Percentiles rank a stretch among this genome's conserved stretches.
These are phyloP conservation scores for Pachypanchax playfairii DNA, from an alignment of 2,113 vertebrate species.

Conservation along the genomic window DNA sequence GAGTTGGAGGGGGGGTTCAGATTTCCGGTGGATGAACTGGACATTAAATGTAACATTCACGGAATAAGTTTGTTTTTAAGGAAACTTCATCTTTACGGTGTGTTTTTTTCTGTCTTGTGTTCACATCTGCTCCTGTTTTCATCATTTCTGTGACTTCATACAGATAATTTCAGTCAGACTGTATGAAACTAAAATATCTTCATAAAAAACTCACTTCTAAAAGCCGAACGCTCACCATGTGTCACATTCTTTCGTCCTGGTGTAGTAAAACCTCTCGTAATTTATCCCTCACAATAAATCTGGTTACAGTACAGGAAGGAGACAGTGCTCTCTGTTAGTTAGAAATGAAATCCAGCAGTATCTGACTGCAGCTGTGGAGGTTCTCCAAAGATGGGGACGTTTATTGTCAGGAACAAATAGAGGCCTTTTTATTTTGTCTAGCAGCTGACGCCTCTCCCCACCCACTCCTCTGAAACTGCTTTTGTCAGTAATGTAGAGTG, in stretches of 20 bases:
- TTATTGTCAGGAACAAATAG: conserved; percentile 74
- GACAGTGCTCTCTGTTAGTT: conserved; percentile 50
- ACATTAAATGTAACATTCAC: conserved; percentile 45
- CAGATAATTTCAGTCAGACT: conserved; percentile 35
- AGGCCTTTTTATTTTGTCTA: conserved; percentile 75
- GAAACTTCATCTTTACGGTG: background rate
- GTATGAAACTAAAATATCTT: conserved; percentile 15
- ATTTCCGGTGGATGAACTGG: conserved; percentile 62
- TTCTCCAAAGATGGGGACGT: conserved; percentile 63
- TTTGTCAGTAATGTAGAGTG: conserved; percentile 66
- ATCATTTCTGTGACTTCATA: too few species aligned
- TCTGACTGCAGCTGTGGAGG: conserved; percentile 70
- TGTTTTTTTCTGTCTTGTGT: background rate
- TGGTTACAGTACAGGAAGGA: conserved; percentile 60
- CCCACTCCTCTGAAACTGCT: conserved; percentile 64
- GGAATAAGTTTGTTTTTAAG: background rate
- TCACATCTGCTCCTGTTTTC: conserved; percentile 22
- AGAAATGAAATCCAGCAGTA: conserved; percentile 64
- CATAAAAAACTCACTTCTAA: background rate
- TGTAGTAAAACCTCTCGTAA: conserved; percentile 31
- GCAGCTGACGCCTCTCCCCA: conserved; percentile 72
- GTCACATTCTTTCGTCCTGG: conserved; percentile 26
- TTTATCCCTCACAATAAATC: conserved; percentile 49
- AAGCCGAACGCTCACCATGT: background rate
- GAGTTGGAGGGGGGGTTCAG: conserved; percentile 12